Evolutionary conservation across 2,888 invertebrate species (phyloP).

Genomic region (Prosopocoilus inquinatus): DNA sequence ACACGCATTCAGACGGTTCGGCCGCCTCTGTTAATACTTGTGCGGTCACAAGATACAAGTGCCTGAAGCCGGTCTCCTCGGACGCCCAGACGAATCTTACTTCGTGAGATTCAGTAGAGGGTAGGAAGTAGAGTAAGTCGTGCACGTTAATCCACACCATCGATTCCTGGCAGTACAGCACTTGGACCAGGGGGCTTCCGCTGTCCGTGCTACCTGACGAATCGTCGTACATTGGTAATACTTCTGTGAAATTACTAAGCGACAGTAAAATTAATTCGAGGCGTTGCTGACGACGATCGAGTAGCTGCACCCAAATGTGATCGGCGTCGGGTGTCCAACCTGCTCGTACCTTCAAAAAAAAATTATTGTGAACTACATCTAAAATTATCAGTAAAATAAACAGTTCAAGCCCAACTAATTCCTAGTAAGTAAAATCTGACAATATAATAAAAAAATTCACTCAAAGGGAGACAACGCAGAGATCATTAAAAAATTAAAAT

Average conservation of each 20-base stretch:
- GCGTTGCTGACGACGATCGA: constrained; percentile 83
- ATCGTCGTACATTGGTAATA: constrained; percentile 55
- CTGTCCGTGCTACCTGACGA: constrained; percentile 38
- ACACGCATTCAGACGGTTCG: constrained; percentile 54
- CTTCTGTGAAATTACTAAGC: constrained; percentile 70
- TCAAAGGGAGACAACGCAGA: too few relatives aligned
- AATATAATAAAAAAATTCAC: too few relatives aligned
- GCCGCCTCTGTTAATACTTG: constrained; percentile 54
- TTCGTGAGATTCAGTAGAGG: constrained; percentile 54
- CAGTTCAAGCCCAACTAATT: not conserved
- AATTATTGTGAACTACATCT: not conserved
- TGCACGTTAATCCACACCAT: constrained; percentile 94
- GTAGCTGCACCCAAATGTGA: constrained; percentile 86
- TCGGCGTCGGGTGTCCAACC: constrained; percentile 94
- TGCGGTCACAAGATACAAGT: constrained; percentile 79
- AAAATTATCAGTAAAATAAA: not conserved
- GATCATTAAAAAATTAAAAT: too few relatives aligned
- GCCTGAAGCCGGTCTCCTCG: constrained; percentile 87
- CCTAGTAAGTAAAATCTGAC: too few relatives aligned
- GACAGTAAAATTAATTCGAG: constrained; percentile 83
- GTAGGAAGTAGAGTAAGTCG: constrained; percentile 83
- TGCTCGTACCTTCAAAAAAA: constrained; percentile 55
- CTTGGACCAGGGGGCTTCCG: constrained; percentile 56
- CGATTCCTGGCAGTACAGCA: constrained; percentile 63
- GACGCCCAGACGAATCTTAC: constrained; percentile 85